Base-by-base conservation (phyloP, 2,797 vertebrate species). In the Brotula barbata region DNA sequence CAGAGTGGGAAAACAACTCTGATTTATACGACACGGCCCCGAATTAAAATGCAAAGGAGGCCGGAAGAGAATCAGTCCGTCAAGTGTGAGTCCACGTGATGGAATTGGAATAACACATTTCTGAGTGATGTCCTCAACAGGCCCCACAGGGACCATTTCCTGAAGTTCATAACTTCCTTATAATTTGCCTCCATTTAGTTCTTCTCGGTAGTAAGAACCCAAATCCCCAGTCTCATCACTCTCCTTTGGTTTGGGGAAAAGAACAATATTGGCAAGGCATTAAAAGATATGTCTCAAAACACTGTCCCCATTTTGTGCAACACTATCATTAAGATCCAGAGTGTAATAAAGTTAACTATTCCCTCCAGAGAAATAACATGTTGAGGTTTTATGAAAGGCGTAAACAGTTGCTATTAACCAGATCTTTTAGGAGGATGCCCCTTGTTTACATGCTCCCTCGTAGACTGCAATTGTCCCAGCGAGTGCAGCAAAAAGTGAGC, bases 211-310 rank as follows among this genome's bases (percentile, higher is more conserved):
- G 88, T 84, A 83, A 85, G 83, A 84, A 81, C 85, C 86, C 77
- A 83, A 90, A 87, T 90, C 89, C 90, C 90, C 86, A 49, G 87
- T 90, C 90, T 91, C 89, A 92, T 90, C 91, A 88, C 85, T 89
- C 85, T 88, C 82, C 87, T 88, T 90, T 82, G 85, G 88, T 89
- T 92, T 86, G 88, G 89, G 85, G 89, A 87, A 81, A 89, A 87
- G 87, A 90, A 89, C 88, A 90, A 88, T 89, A 90, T 88, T 92
- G 92, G 88, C 89, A 90, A 88, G 88, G 90, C 91, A 92, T 93
- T 93, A 93, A 93, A 92, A 91, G 91, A 91, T 88, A 89, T 83
- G 87, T 87, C 88, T 91, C 89, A 85, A 91, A 92, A 92, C 89
- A 84, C 89, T 92, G 92, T 91, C 92, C 90, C 89, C 88, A 85